Evolutionary conservation across 2,113 vertebrate species (phyloP).

Genomic region (Peromyscus polionotus): DNA sequence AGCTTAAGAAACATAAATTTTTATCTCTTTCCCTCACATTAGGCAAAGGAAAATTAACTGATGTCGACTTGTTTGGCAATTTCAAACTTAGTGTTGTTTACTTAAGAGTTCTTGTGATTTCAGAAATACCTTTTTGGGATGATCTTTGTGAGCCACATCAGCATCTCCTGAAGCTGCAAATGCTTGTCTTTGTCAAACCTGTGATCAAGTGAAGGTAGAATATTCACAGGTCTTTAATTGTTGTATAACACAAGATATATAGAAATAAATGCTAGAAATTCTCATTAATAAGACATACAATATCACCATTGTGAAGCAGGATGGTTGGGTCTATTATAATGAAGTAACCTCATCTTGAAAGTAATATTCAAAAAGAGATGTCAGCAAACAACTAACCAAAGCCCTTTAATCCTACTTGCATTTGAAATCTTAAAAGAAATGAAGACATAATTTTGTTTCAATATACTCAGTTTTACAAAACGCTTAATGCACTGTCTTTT

Average conservation of each 20-base stretch:
- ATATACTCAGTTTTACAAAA: background rate
- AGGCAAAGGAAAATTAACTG: background rate
- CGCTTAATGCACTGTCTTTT: accelerated
- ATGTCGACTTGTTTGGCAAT: background rate
- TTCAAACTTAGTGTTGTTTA: background rate
- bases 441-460: constrained; percentile 21
- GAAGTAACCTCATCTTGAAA: background rate
- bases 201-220: constrained; percentile 28
- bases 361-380: constrained; percentile 42
- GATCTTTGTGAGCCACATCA: background rate
- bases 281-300: background rate
- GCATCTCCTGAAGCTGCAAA: background rate
- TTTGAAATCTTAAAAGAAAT: constrained; percentile 19
- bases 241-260: constrained; percentile 46
- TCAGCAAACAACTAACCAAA: constrained; percentile 24
- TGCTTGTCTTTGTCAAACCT: constrained; percentile 18
- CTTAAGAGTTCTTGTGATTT: background rate
- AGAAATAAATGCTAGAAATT: constrained; percentile 47
- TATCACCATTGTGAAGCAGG: background rate
- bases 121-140: background rate
- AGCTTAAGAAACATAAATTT: background rate
- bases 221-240: constrained; percentile 62
- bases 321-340: constrained; percentile 29
- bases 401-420: background rate
- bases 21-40: background rate